These are phyloP conservation scores for Otolemur crassicaudatus DNA, from an alignment of 2,797 vertebrate species.

Conservation along the genomic window DNA sequence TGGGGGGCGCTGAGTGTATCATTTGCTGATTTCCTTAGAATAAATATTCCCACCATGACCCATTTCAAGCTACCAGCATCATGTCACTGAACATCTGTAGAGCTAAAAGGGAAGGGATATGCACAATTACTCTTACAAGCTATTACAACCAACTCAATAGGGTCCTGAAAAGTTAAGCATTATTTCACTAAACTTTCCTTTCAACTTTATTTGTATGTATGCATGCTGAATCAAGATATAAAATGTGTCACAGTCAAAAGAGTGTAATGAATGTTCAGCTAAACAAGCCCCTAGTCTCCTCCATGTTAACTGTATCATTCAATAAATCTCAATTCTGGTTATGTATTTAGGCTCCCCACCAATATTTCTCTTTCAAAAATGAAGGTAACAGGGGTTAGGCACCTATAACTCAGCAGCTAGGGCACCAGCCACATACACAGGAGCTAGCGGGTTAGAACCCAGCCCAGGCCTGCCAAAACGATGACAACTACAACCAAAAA, in stretches of 20 bases:
- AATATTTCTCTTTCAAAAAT: constrained; percentile 61
- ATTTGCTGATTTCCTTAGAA: not conserved
- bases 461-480: too few relatives aligned
- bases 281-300: constrained; percentile 20
- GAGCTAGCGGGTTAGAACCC: too few relatives aligned
- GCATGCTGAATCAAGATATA: not conserved
- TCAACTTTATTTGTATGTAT: not conserved
- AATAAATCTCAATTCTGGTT: constrained; percentile 46
- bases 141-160: not conserved
- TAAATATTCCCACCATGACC: constrained; percentile 5
- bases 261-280: constrained; percentile 44
- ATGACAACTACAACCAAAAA: too few relatives aligned
- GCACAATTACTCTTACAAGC: not conserved
- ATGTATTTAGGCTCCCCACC: not conserved
- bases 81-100: not conserved
- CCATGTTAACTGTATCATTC: not conserved
- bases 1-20: not conserved
- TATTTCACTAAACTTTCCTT: constrained; percentile 47
- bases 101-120: constrained; percentile 13
- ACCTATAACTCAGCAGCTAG: too few relatives aligned
- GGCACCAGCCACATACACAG: too few relatives aligned
- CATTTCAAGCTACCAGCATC: constrained; percentile 14
- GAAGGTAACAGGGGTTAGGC: not conserved
- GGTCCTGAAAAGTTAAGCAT: constrained; percentile 39
- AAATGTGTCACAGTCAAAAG: constrained; percentile 53